A percentile compares a stretch with the other conserved stretches of the same genome.
Evolutionary conservation across 2,113 vertebrate genomes (phyloP).

Genomic region (Platysteira castanea): DNA sequence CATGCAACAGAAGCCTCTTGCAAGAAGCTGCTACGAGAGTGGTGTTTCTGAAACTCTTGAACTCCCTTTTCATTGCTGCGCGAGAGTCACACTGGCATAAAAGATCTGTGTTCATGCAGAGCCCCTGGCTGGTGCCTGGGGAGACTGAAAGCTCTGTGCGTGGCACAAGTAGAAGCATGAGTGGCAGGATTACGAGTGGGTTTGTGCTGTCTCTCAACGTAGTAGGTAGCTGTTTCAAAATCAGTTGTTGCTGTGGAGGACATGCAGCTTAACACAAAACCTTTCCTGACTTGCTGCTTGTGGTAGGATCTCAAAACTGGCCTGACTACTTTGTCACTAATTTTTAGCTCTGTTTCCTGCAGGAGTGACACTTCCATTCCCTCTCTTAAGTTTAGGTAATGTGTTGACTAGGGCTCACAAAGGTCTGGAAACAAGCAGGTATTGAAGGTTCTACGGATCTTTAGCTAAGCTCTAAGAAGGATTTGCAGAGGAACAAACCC

Average conservation of each 20-base stretch:
- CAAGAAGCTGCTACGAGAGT: neutral
- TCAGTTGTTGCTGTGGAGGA: neutral
- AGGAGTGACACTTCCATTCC: neutral
- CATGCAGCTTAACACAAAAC: neutral
- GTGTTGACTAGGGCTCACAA: neutral
- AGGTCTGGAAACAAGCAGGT: neutral
- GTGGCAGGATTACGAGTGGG: rapidly evolving
- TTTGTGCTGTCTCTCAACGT: neutral
- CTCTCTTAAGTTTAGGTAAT: neutral
- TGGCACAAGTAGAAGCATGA: neutral
- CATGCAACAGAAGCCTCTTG: neutral
- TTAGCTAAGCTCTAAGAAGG: neutral
- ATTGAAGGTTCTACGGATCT: neutral
- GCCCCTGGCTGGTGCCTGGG: neutral
- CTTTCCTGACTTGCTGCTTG: neutral
- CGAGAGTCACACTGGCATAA: neutral
- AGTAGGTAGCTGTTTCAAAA: neutral
- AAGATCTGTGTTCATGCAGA: neutral
- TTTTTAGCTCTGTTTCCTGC: neutral
- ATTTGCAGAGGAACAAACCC: neutral
- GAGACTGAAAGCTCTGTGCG: neutral
- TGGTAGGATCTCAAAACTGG: neutral
- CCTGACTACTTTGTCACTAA: neutral
- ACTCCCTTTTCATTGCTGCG: neutral
- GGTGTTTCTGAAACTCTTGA: neutral